Conservation (phyloP, 2,113 vertebrate species). For the Tetraodon nigroviridis region DNA sequence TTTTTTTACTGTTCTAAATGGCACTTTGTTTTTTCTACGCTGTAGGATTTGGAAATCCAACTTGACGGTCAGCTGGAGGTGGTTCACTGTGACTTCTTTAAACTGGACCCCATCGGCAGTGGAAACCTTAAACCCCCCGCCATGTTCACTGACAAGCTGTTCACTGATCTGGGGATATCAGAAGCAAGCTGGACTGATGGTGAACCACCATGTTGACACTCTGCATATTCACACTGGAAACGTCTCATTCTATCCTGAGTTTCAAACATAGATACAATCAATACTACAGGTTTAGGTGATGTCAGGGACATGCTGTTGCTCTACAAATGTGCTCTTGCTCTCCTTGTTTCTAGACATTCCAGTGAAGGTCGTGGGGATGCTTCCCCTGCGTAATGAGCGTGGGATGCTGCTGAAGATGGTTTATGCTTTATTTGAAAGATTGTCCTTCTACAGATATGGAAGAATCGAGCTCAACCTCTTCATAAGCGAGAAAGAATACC, state of each 20-base stretch:
- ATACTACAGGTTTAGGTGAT: too few species aligned
- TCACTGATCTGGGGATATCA: conserved; percentile 79
- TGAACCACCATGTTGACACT: conserved; percentile 34
- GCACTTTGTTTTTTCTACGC: conserved; percentile 6
- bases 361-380: conserved; percentile 84
- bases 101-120: conserved; percentile 74
- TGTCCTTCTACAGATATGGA: conserved; percentile 84
- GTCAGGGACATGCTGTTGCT: neutral
- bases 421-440: conserved; percentile 80
- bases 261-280: neutral
- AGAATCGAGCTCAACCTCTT: conserved; percentile 88
- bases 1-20: neutral
- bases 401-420: conserved; percentile 79
- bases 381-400: conserved; percentile 75
- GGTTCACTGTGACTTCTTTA: conserved; percentile 86
- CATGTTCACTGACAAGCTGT: conserved; percentile 77
- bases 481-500: conserved; percentile 83
- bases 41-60: conserved; percentile 75
- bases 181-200: conserved; percentile 79
- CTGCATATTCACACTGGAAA: neutral
- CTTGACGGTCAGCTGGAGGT: conserved; percentile 80
- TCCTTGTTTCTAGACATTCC: conserved; percentile 74
- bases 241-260: neutral
- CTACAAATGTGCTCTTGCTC: conserved; percentile 3
- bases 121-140: conserved; percentile 68